A percentile compares a stretch with the other conserved stretches of the same genome.
Conservation (phyloP, 2,888 invertebrate genomes). For the Carterocephalus palaemon region DNA sequence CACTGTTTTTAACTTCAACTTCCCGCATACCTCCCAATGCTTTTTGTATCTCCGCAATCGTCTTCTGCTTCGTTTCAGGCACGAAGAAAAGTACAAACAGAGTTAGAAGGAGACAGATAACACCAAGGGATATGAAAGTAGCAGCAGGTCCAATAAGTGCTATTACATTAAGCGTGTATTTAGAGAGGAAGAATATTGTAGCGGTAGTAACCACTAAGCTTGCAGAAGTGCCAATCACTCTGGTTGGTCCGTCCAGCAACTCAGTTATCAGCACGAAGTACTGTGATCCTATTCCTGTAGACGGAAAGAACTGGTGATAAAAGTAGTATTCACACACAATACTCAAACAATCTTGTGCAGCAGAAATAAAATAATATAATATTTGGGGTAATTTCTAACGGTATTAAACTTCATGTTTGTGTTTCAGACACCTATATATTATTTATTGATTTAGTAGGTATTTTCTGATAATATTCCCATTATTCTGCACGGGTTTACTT, state of each 20-base stretch:
- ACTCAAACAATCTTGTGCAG: no score
- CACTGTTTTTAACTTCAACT: no score
- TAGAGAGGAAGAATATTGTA: constrained; percentile 41
- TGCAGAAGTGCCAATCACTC: constrained; percentile 43
- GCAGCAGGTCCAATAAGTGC: constrained; percentile 40
- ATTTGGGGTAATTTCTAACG: no score
- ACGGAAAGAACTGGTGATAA: neutral
- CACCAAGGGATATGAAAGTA: constrained; percentile 45
- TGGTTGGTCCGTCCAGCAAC: constrained; percentile 46
- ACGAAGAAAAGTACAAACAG: constrained; percentile 43
- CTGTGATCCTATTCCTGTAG: constrained; percentile 52
- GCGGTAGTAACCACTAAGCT: constrained; percentile 30
- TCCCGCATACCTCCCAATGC: constrained; percentile 39
- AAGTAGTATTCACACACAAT: no score
- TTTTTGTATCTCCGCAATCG: constrained; percentile 52
- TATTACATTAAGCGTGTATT: constrained; percentile 43
- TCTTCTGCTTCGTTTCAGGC: constrained; percentile 60
- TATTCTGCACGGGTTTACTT: no score
- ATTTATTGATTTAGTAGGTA: no score
- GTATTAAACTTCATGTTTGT: no score
- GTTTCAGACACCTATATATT: no score
- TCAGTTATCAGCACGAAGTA: constrained; percentile 48
- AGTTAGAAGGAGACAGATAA: constrained; percentile 36
- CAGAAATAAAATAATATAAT: no score
- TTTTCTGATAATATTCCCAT: no score